These are phyloP conservation scores for Pocillopora damicornis DNA, from an alignment of 64 coral and sea anemone genomes.

Conservation along the genomic window DNA sequence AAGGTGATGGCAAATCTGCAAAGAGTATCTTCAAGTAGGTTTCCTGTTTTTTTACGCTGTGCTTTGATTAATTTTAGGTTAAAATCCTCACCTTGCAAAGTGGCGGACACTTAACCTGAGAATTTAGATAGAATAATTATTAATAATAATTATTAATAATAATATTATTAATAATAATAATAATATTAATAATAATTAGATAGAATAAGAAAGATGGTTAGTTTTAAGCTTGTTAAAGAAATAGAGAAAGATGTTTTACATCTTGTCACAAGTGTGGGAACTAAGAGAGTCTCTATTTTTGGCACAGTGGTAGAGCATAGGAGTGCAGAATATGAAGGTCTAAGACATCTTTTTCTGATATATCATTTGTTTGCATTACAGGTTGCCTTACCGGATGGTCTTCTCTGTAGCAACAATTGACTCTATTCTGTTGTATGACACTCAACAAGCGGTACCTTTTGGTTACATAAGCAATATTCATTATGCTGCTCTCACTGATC, in stretches of 20 bases:
- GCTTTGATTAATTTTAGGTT: neutral
- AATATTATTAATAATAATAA: no score
- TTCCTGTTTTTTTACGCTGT: neutral
- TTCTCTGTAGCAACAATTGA: slow-evolving; percentile 93
- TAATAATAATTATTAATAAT: no score
- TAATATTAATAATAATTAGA: no score
- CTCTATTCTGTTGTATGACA: slow-evolving; percentile 82
- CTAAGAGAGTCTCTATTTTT: neutral
- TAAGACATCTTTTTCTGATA: no score
- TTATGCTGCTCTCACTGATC: slow-evolving; percentile 85
- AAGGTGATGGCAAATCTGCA: neutral
- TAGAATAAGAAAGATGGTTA: no score
- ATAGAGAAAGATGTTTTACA: no score
- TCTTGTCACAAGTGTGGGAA: no score
- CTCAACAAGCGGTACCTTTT: slow-evolving; percentile 83
- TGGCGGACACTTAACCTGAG: no score
- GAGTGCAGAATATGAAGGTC: no score
- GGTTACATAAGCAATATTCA: slow-evolving; percentile 87
- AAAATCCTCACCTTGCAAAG: neutral
- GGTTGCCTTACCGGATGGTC: slow-evolving; percentile 94
- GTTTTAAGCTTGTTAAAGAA: no score
- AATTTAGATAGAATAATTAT: no score
- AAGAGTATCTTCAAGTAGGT: slow-evolving; percentile 52
- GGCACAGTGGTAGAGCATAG: neutral
- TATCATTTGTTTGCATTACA: neutral